A percentile compares a stretch with the other conserved stretches of the same genome.
Conservation (phyloP, 1,140 invertebrate genomes). For the Holcopasites calliopsidis region DNA sequence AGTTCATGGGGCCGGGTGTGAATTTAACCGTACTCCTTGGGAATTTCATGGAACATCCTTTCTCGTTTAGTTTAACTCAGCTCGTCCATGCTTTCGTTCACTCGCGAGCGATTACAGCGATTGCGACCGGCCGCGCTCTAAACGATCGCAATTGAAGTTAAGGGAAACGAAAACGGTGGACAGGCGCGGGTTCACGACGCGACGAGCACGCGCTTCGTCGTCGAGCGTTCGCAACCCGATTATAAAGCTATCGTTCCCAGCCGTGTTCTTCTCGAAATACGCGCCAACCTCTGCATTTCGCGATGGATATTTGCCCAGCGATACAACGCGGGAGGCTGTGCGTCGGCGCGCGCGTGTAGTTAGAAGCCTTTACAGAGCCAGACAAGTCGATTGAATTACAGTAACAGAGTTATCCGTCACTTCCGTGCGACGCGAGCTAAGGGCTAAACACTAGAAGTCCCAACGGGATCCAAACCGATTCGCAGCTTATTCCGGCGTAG, state of each 20-base stretch:
- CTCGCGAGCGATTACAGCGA: no score
- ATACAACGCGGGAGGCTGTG: background rate
- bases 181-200: background rate
- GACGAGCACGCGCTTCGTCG: background rate
- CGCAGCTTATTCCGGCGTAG: conserved; percentile 6
- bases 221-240: conserved; percentile 17
- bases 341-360: background rate
- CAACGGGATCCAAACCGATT: conserved; percentile 41
- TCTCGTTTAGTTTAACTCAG: no score
- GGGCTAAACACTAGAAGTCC: conserved; percentile 34
- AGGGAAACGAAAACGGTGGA: background rate
- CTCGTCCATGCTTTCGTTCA: no score
- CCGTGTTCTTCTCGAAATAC: background rate
- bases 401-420: conserved; percentile 65
- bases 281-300: background rate
- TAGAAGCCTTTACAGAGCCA: conserved; percentile 62
- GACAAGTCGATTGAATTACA: conserved; percentile 66
- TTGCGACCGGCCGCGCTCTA: no score
- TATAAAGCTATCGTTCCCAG: conserved; percentile 9
- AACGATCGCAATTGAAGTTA: background rate
- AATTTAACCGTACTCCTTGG: no score
- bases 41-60: no score
- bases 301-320: background rate
- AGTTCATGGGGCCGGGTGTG: no score
- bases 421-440: conserved; percentile 44